Evolutionary conservation across 2,113 vertebrate species (phyloP).

Genomic region (Tachuris rubrigastra): DNA sequence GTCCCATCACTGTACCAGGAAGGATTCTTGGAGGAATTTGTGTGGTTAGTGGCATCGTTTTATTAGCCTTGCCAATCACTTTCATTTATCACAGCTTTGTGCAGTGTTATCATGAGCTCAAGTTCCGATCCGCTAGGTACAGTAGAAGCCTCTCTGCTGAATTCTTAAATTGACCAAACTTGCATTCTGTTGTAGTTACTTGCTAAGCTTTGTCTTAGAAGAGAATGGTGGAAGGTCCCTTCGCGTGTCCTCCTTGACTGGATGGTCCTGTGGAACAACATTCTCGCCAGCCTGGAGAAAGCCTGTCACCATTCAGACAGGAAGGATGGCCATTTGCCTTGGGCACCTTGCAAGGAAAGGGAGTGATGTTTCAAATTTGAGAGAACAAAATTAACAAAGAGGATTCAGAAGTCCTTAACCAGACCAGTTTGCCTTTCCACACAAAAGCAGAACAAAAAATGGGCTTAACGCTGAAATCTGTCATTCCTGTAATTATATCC

Average conservation of each 20-base stretch:
- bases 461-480: neutral
- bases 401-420: neutral
- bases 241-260: slow-evolving; percentile 42
- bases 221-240: slow-evolving; percentile 37
- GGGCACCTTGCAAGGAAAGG: slow-evolving; percentile 32
- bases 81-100: slow-evolving; percentile 99
- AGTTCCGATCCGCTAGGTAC: slow-evolving; percentile 89
- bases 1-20: slow-evolving; percentile 93
- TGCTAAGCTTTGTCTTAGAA: slow-evolving; percentile 44
- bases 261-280: slow-evolving; percentile 29
- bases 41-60: slow-evolving; percentile 96
- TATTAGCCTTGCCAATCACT: slow-evolving; percentile 95
- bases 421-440: slow-evolving; percentile 36
- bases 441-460: slow-evolving; percentile 33
- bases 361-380: neutral
- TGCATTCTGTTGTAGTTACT: slow-evolving; percentile 17
- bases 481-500: neutral
- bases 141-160: slow-evolving; percentile 87
- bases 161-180: slow-evolving; percentile 78
- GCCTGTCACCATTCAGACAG: slow-evolving; percentile 50
- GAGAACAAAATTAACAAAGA: slow-evolving; percentile 38
- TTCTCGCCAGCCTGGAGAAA: slow-evolving; percentile 29
- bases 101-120: slow-evolving; percentile 97
- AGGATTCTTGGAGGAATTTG: slow-evolving; percentile 96
- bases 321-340: slow-evolving; percentile 47